These are phyloP conservation scores for Pyralis farinalis DNA, from an alignment of 2,888 invertebrate species.

Conservation along the genomic window DNA sequence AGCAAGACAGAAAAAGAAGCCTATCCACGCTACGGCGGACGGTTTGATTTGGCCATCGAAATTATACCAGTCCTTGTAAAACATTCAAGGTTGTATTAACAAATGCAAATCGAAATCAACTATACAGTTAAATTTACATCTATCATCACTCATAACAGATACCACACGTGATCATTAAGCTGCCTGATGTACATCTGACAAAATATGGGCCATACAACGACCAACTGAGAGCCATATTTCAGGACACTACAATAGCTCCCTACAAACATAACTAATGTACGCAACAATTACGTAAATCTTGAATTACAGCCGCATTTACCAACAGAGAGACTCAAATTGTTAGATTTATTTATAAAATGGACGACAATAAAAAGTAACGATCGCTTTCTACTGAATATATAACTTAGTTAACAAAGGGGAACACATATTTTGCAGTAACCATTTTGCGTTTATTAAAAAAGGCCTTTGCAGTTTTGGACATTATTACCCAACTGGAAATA, in stretches of 20 bases:
- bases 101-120: no score
- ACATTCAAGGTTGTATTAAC: no score
- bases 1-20: no score
- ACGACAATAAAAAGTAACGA: slow-evolving; percentile 29
- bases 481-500: no score
- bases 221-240: slow-evolving; percentile 27
- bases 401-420: background rate
- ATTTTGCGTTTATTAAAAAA: no score
- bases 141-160: background rate
- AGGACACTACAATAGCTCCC: slow-evolving; percentile 33
- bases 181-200: background rate
- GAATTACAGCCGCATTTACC: slow-evolving; percentile 25
- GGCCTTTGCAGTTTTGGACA: no score
- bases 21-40: no score
- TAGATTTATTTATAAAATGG: slow-evolving; percentile 28
- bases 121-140: background rate
- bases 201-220: slow-evolving; percentile 6
- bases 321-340: slow-evolving; percentile 25
- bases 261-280: slow-evolving; percentile 32
- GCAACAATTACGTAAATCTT: slow-evolving; percentile 29
- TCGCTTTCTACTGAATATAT: slow-evolving; percentile 22
- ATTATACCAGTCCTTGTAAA: background rate
- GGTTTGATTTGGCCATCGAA: no score
- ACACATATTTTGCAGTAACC: background rate
- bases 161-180: background rate